Evolutionary conservation across 2,797 vertebrate genomes (phyloP), one percentile per base, ranked within the genome.

Genomic region (Iguana delicatissima): DNA sequence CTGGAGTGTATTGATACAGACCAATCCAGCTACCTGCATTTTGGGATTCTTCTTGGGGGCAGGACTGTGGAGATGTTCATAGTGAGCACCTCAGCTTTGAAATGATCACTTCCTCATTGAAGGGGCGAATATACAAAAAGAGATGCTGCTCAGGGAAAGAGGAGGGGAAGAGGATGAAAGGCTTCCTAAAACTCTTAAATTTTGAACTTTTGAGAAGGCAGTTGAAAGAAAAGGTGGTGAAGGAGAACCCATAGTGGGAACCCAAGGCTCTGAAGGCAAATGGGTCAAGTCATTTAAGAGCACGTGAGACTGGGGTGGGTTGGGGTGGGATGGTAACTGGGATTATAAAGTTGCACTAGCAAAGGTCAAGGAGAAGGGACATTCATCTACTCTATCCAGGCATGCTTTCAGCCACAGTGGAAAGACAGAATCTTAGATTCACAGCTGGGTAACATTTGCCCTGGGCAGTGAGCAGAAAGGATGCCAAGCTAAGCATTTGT

Each of bases 191-290:
- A 67, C 6, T 64, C 6, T 64, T 16, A 59, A 80, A 85, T 18
- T 38, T 38, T 59, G 26, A 73, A 8, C 12, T 90, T 90, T 85
- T 85, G 74, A 80, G 50, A 62, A 62, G 35, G 84, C 10, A 55
- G 73, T 50, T 83, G 80, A 67, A 87, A 59, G 55, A 62, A 88
- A 77, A 32, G 46, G 22, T 7, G 1, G 87, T 13, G 20, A 7
- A 67, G 35, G 22, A 10, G 8, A 67, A 35, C 3, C 86, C 18
- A 62, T 9, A 3, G 79, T 81, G 22, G 50, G 73, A 77, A 76
- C 35, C 14, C 32, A 62, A 14, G 38, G 1, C 32, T 62, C 46
- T 69, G 67, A 69, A 79, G 50, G 32, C 59, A 22, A 74, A 62
- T 90, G 52, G 35, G 22, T 32, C 29, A 79, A 16, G 59, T 80